Evolutionary conservation across 2,797 vertebrate species (phyloP).

Genomic region (Ibycter americanus): DNA sequence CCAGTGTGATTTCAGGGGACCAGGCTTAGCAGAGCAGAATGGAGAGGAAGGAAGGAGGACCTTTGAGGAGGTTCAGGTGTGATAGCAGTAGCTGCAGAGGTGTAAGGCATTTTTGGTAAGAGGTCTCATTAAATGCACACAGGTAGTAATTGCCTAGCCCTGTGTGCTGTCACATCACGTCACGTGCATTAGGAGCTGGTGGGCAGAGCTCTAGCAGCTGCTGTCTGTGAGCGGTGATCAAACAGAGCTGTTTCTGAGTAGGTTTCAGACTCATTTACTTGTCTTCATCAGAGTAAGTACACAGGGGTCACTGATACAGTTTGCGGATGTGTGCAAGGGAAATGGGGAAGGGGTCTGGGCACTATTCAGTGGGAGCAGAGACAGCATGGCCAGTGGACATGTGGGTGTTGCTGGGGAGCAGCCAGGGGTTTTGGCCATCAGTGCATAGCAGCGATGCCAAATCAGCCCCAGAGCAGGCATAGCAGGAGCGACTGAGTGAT

Average conservation of each 20-base stretch:
- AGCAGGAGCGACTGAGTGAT: not conserved
- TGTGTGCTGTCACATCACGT: no score
- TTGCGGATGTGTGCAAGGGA: not conserved
- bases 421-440: not conserved
- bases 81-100: not conserved
- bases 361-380: not conserved
- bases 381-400: not conserved
- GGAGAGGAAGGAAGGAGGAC: not conserved
- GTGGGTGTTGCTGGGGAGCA: not conserved
- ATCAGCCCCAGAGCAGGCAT: not conserved
- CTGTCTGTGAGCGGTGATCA: not conserved
- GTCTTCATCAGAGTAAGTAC: not conserved
- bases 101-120: not conserved
- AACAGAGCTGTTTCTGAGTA: not conserved
- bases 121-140: rapidly evolving
- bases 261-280: not conserved
- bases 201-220: not conserved
- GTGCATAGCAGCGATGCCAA: not conserved
- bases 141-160: not conserved
- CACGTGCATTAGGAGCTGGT: rapidly evolving
- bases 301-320: not conserved
- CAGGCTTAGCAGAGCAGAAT: not conserved
- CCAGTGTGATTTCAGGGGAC: not conserved
- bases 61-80: not conserved
- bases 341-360: no score